Evolutionary conservation across 1,140 invertebrate genomes (phyloP).

Genomic region (Orchestia grillus): DNA sequence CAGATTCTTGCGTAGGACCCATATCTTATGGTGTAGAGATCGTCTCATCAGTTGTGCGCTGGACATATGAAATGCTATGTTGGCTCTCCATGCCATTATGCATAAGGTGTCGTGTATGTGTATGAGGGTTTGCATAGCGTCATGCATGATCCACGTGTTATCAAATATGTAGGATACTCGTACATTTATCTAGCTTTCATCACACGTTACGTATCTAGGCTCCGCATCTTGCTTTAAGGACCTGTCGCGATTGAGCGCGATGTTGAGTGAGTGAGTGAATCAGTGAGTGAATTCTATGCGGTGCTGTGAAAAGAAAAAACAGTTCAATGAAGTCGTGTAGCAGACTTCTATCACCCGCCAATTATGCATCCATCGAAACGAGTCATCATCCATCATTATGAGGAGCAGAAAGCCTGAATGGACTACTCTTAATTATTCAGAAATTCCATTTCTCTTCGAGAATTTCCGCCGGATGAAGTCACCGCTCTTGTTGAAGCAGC

Average conservation of each 20-base stretch:
- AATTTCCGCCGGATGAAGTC: not conserved
- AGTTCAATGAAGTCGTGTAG: not conserved
- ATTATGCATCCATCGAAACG: not conserved
- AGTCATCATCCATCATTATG: not conserved
- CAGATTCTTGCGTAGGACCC: not conserved
- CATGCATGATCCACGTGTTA: not conserved
- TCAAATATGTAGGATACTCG: conserved; percentile 1
- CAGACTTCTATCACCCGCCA: not conserved
- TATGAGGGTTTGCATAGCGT: not conserved
- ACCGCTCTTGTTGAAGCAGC: too few relatives aligned
- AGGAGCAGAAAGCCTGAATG: not conserved
- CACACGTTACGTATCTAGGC: not conserved
- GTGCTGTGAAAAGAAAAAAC: not conserved
- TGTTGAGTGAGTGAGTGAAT: not conserved
- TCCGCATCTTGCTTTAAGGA: not conserved
- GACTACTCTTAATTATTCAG: not conserved
- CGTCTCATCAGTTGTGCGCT: not conserved
- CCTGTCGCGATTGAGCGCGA: not conserved
- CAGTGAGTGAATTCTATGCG: not conserved
- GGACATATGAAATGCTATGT: not conserved
- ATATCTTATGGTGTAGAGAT: not conserved
- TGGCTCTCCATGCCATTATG: not conserved
- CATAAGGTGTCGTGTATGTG: not conserved
- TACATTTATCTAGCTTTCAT: not conserved
- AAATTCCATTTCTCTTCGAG: not conserved